Percentiles rank a stretch among this genome's conserved stretches.
phyloP scores from a whole-genome alignment of 2,797 vertebrate species.

The Enteromius treurensis region DNA sequence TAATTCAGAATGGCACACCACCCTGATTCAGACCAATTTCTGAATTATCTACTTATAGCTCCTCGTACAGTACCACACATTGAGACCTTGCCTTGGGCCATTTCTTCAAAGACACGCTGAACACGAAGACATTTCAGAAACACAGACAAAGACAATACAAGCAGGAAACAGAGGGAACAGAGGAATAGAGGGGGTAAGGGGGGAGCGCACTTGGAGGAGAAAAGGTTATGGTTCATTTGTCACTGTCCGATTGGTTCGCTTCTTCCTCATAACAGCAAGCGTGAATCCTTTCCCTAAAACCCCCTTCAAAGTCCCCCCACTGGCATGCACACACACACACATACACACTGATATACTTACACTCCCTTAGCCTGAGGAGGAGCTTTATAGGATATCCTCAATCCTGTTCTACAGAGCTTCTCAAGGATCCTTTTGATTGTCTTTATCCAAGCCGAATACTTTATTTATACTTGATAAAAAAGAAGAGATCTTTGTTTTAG shows the following conservation, averaged over 20 bases:
- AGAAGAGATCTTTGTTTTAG: constrained; percentile 7
- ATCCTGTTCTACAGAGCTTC: constrained; percentile 22
- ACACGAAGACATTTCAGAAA: constrained; percentile 55
- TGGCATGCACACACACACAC: neutral
- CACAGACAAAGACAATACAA: constrained; percentile 62
- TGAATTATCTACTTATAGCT: constrained; percentile 11
- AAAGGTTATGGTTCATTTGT: constrained; percentile 78
- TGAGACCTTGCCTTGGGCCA: constrained; percentile 38
- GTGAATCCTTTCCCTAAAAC: constrained; percentile 63
- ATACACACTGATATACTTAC: constrained; percentile 21
- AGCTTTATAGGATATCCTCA: constrained; percentile 35
- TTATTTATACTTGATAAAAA: constrained; percentile 4
- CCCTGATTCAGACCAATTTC: constrained; percentile 24
- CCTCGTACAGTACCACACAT: constrained; percentile 26
- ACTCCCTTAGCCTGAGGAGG: constrained; percentile 42
- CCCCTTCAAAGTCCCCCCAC: constrained; percentile 18
- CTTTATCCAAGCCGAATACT: constrained; percentile 6
- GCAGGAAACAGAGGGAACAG: constrained; percentile 59
- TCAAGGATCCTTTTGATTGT: constrained; percentile 31
- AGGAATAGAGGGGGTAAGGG: constrained; percentile 59
- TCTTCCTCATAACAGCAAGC: constrained; percentile 79
- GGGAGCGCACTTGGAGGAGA: constrained; percentile 54
- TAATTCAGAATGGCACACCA: neutral
- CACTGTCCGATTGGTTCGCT: constrained; percentile 81
- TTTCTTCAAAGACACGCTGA: constrained; percentile 38